phyloP scores from a whole-genome alignment of 2,888 invertebrate species.

The Limnephilus rhombicus region DNA sequence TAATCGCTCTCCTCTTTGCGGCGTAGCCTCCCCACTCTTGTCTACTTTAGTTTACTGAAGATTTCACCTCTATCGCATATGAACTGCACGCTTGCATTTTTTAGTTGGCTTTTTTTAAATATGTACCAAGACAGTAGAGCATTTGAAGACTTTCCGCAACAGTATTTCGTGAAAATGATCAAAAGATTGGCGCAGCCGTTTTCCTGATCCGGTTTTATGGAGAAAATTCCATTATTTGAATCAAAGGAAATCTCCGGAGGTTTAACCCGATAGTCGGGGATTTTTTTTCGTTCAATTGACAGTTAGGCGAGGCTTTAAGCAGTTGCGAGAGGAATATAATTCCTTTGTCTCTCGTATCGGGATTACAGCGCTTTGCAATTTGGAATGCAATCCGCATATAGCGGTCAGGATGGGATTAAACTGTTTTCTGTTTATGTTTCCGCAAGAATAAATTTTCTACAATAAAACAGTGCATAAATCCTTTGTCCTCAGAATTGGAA shows the following conservation, averaged over 20 bases:
- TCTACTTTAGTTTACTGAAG: no score
- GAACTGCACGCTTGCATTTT: no score
- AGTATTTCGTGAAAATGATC: slow-evolving; percentile 15
- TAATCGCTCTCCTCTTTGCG: no score
- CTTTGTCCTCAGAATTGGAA: neutral
- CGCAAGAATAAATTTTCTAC: neutral
- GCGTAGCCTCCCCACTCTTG: no score
- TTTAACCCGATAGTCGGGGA: slow-evolving; percentile 9
- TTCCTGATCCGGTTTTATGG: slow-evolving; percentile 33
- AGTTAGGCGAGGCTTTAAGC: neutral
- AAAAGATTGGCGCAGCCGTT: slow-evolving; percentile 23
- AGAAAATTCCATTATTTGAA: slow-evolving; percentile 53
- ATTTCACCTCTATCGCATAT: no score
- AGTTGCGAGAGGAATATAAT: neutral
- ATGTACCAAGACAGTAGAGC: neutral
- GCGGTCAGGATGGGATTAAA: neutral
- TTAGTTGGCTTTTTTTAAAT: no score
- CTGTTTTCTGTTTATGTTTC: neutral
- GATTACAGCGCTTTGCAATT: neutral
- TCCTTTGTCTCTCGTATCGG: neutral
- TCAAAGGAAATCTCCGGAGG: slow-evolving; percentile 49
- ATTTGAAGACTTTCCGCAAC: neutral
- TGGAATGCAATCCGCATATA: neutral
- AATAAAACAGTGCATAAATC: neutral
- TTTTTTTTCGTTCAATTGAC: neutral